phyloP scores from a whole-genome alignment of 2,113 vertebrate species.

The Enhydra lutris region DNA sequence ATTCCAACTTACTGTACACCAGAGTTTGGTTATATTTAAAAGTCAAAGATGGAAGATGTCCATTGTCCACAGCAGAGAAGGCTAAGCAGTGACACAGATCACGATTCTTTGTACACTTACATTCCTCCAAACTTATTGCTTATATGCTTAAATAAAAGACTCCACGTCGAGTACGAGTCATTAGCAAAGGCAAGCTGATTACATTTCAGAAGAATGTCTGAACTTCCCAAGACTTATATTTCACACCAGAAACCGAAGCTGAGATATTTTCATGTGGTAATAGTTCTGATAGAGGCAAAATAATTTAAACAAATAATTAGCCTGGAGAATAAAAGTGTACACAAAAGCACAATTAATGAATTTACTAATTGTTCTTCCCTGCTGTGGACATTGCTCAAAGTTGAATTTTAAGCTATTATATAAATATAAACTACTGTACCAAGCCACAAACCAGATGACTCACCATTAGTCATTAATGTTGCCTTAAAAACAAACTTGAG shows the following conservation, averaged over 20 bases:
- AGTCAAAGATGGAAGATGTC: neutral
- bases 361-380: constrained; percentile 77
- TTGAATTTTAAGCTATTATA: constrained; percentile 73
- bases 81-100: neutral
- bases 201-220: constrained; percentile 28
- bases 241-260: constrained; percentile 56
- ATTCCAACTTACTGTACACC: neutral
- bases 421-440: constrained; percentile 72
- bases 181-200: constrained; percentile 52
- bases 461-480: constrained; percentile 64
- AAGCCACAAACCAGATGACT: constrained; percentile 59
- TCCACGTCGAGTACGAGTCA: neutral
- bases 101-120: neutral
- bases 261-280: constrained; percentile 62
- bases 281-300: constrained; percentile 58
- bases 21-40: constrained; percentile 28
- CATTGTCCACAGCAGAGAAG: neutral
- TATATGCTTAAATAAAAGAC: constrained; percentile 44
- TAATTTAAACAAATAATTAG: constrained; percentile 79
- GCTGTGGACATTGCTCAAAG: constrained; percentile 77
- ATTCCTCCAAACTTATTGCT: constrained; percentile 18
- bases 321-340: constrained; percentile 72
- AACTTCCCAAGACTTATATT: constrained; percentile 39
- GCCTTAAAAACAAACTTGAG: constrained; percentile 36
- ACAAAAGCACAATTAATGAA: constrained; percentile 79